Conservation (phyloP, 2,888 invertebrate species). For the Hypsopygia costalis region DNA sequence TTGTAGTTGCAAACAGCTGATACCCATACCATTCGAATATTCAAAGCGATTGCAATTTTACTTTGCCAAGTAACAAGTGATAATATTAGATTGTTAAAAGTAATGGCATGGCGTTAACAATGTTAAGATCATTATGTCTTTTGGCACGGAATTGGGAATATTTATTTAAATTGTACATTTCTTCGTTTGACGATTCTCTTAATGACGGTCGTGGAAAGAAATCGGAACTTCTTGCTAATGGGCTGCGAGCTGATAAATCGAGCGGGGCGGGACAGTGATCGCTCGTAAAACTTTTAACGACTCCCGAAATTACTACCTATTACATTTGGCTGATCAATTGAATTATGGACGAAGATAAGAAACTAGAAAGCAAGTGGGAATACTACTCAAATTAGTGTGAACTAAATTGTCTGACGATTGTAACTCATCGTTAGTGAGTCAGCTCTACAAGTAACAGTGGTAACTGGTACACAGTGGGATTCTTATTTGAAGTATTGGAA, state of each 20-base stretch:
- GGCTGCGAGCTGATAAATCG: slow-evolving; percentile 42
- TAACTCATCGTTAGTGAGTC: not conserved
- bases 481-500: too few species aligned
- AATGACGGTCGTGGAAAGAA: slow-evolving; percentile 28
- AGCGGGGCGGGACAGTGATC: slow-evolving; percentile 35
- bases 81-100: not conserved
- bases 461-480: too few species aligned
- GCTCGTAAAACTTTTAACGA: slow-evolving; percentile 57
- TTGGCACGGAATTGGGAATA: slow-evolving; percentile 8
- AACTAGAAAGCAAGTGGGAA: not conserved
- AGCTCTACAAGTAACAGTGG: too few species aligned
- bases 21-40: too few species aligned
- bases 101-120: not conserved
- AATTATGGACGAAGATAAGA: slow-evolving; percentile 21
- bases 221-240: slow-evolving; percentile 44
- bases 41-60: too few species aligned
- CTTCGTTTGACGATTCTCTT: slow-evolving; percentile 21
- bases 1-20: too few species aligned
- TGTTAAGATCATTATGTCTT: not conserved
- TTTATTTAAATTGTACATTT: slow-evolving; percentile 26
- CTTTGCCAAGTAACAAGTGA: too few species aligned
- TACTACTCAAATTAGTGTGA: not conserved
- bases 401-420: not conserved
- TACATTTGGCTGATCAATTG: slow-evolving; percentile 36
- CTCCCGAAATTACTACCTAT: slow-evolving; percentile 44